A percentile compares a stretch with the other conserved stretches of the same genome.
These are phyloP conservation scores for Synanceia verrucosa DNA, from an alignment of 2,797 vertebrate genomes.

Conservation along the genomic window DNA sequence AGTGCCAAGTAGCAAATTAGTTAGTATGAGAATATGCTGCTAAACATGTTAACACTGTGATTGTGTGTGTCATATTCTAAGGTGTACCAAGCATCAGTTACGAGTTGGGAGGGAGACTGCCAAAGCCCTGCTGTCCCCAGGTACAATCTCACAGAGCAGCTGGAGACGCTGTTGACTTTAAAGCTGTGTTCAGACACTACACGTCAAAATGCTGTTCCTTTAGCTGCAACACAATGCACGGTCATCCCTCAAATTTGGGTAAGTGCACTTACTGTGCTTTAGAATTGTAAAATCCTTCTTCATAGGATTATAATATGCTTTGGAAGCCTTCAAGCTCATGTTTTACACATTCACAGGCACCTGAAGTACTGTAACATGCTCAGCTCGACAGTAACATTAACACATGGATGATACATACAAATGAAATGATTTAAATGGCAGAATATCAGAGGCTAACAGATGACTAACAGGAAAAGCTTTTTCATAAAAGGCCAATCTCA, in stretches of 20 bases:
- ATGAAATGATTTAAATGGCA: neutral
- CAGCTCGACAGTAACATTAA: no score
- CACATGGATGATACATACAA: no score
- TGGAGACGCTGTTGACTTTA: neutral
- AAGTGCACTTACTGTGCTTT: neutral
- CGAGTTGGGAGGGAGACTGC: neutral
- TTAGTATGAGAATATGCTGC: no score
- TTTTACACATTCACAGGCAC: neutral
- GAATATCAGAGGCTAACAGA: neutral
- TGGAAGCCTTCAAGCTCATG: neutral
- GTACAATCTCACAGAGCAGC: neutral
- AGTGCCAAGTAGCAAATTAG: no score
- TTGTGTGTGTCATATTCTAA: neutral
- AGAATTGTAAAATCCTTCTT: neutral
- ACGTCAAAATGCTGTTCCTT: neutral
- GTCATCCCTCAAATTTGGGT: neutral
- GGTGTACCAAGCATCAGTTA: neutral
- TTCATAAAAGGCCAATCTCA: slow-evolving; percentile 14
- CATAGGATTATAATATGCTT: no score
- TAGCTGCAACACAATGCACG: neutral
- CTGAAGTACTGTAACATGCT: no score
- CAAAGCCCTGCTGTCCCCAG: neutral
- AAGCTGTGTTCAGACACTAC: neutral
- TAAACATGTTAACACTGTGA: no score
- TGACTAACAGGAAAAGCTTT: neutral